phyloP scores from a whole-genome alignment of 1,140 invertebrate species.

The Nomia melanderi region DNA sequence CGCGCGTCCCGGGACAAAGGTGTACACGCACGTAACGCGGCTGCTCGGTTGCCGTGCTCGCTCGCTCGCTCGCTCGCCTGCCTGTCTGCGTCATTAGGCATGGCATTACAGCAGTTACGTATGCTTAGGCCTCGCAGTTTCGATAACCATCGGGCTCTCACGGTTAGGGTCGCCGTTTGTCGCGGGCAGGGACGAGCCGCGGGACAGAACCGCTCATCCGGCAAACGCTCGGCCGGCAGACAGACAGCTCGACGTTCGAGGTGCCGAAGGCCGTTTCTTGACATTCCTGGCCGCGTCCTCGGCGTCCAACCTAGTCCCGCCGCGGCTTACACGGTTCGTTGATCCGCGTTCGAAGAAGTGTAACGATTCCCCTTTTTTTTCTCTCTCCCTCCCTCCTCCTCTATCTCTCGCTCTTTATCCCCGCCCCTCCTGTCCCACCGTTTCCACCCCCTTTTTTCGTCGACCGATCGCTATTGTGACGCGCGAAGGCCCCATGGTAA shows the following conservation, averaged over 20 bases:
- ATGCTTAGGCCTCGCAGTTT: conserved; percentile 40
- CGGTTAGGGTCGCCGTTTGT: conserved; percentile 24
- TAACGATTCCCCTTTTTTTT: conserved; percentile 12
- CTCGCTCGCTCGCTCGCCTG: too few relatives aligned
- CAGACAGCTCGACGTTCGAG: conserved; percentile 25
- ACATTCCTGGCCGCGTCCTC: conserved; percentile 42
- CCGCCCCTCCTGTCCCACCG: too few relatives aligned
- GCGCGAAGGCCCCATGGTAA: neutral
- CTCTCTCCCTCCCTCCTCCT: neutral
- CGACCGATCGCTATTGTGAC: neutral
- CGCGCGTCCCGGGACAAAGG: neutral
- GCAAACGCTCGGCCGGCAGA: neutral
- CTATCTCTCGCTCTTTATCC: too few relatives aligned
- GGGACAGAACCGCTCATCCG: neutral
- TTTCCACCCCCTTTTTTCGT: neutral
- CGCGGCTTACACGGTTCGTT: conserved; percentile 45
- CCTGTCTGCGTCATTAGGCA: conserved; percentile 48
- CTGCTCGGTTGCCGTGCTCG: too few relatives aligned
- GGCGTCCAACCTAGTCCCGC: conserved; percentile 30
- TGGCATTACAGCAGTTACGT: conserved; percentile 35
- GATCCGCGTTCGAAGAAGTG: conserved; percentile 41
- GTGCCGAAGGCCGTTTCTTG: conserved; percentile 59
- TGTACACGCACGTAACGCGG: conserved; percentile 11
- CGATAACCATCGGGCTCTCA: conserved; percentile 60
- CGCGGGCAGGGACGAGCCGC: conserved; percentile 36